Base-by-base conservation (phyloP, 2,797 vertebrate species). In the Miichthys miiuy region DNA sequence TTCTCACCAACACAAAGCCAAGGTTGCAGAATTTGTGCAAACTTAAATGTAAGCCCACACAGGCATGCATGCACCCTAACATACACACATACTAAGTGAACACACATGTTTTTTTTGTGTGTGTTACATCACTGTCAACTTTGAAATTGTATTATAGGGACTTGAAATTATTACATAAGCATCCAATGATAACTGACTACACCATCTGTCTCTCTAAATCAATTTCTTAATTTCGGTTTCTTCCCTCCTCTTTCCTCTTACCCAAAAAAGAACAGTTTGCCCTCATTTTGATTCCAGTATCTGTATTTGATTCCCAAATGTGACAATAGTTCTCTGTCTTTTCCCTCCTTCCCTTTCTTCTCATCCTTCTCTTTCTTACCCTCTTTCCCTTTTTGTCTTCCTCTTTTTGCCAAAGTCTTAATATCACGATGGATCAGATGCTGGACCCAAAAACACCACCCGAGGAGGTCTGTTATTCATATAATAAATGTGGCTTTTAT, bases 401-500 rank as follows among this genome's bases (percentile, higher is more conserved):
- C 41, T 62, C 23, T 48, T 38, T 66, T 63, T 46, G 46, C 52
- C 60, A 50, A 60, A 65, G 16, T 41, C 41, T 55, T 66, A 20
- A 75, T 78, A 80, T 84, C 68, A 61, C 2, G 12, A 73, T 75
- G 23, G n/a, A 77, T 76, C 72, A 75, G 4, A 79, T 1, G 6
- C n/a, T 67, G 27, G 48, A 34, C 34, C 65, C 21, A 47, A 41
- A 77, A 72, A 34, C 57, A 73, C 50, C 16, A 75, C 65, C 68
- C 25, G 25, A 80, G 21, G 47, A 81, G 41, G 55, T 72, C 65
- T 80, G 55, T 63, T 83, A 44, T 55, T 78, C 42, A 66, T 68
- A 62, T 44, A 30, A 51, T 65, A 65, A 85, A 50, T 67, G 73
- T 38, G 65, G 34, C 55, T 76, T 76, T 83, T 51, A 77, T 81